Conservation (phyloP, 1,140 invertebrate genomes). For the Heliconius hermathena region DNA sequence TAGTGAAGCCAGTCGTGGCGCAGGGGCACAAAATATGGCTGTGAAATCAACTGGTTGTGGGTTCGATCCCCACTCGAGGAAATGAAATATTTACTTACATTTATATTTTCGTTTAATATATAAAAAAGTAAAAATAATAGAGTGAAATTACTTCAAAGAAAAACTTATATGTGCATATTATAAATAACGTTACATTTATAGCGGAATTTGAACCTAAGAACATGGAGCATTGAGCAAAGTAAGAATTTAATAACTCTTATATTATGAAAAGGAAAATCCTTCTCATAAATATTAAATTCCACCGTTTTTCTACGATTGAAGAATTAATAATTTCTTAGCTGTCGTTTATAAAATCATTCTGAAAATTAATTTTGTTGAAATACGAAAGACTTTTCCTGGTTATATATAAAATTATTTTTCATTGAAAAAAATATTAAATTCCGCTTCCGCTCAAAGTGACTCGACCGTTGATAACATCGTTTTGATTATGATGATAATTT, state of each 20-base stretch:
- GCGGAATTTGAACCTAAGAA: too few species aligned
- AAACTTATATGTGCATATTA: too few species aligned
- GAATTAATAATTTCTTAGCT: not conserved
- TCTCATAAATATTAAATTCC: not conserved
- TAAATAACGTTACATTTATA: too few species aligned
- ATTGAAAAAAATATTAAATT: not conserved
- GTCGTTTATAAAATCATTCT: not conserved
- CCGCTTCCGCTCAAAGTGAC: too few species aligned
- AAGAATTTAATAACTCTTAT: not conserved
- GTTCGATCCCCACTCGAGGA: too few species aligned
- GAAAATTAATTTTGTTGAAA: not conserved
- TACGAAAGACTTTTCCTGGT: slow-evolving; percentile 1
- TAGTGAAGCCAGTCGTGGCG: too few species aligned
- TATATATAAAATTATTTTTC: not conserved
- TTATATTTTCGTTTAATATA: too few species aligned
- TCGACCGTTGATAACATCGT: not conserved
- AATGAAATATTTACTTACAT: too few species aligned
- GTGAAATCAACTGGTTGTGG: too few species aligned
- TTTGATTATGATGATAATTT: not conserved
- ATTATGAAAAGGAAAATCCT: not conserved
- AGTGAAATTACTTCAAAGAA: too few species aligned
- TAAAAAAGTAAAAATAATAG: too few species aligned
- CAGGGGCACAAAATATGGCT: too few species aligned
- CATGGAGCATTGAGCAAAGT: not conserved
- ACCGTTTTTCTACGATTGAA: not conserved